Evolutionary conservation across 1,140 invertebrate genomes (phyloP), one percentile per base, ranked within the genome.

Genomic region (Ditylenchus dipsaci): DNA sequence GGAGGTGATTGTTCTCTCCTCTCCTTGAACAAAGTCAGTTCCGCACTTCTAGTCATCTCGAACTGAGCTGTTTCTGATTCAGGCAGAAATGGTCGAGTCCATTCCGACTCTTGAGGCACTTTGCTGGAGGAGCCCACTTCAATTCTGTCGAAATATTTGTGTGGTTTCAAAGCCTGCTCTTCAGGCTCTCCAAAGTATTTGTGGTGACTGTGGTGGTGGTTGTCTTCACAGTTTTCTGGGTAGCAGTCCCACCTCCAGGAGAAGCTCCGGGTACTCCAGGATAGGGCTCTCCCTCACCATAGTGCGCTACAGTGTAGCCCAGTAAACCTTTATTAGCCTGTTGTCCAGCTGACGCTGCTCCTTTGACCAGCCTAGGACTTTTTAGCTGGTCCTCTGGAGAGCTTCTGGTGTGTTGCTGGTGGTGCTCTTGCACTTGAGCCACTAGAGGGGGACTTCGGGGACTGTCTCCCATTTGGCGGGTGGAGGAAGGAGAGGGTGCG

Each of bases 241-340:
- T 26, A 15, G n/a, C 63, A 53, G 26, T 21, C 57, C 45, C 57
- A 47, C 15, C 30, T 45, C 30, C n/a, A n/a, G n/a, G n/a, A n/a
- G n/a, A n/a, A n/a, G n/a, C n/a, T n/a, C n/a, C n/a, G n/a, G n/a
- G 3, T 26, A 21, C 13, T 27, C 23, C 19, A 67, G 53, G 30
- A 29, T 38, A 53, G 27, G 30, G 17, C 26, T 60, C 47, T 9
- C 66, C 67, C 33, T 79, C 56, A 23, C 68, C 74, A 45, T 77
- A 73, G 29, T 81, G 66, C 17, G 77, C 74, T 43, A 81, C 76
- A 11, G 76, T 77, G 47, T 77, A 81, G n/a, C 79, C 78, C n/a
- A 81, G 42, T 23, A 27, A 26, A 38, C 49, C 47, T 67, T 42
- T 38, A n/a, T 56, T 64, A 21, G 38, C 68, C 30, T 23, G 8